These are phyloP conservation scores for Drosophila melanica DNA, from an alignment of 1,140 invertebrate genomes.

Conservation along the genomic window DNA sequence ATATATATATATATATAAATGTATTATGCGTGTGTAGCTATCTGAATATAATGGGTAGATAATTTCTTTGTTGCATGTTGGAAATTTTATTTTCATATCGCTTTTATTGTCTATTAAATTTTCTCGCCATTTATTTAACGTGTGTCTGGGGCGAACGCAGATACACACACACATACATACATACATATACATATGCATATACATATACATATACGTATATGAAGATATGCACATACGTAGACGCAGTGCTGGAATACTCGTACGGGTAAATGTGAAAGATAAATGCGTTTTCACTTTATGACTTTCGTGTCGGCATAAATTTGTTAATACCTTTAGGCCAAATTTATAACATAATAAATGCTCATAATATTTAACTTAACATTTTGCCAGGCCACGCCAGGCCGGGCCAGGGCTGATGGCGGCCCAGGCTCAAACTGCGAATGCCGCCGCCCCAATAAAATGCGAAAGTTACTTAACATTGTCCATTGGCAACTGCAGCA, in stretches of 20 bases:
- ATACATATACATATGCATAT: slow-evolving; percentile 2
- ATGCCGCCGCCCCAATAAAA: slow-evolving; percentile 61
- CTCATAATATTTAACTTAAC: slow-evolving; percentile 83
- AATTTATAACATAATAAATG: slow-evolving; percentile 84
- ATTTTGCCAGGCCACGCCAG: slow-evolving; percentile 53
- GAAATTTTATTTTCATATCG: slow-evolving; percentile 59
- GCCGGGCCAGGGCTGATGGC: background rate
- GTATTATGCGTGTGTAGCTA: background rate
- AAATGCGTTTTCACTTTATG: slow-evolving; percentile 83
- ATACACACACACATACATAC: slow-evolving; percentile 6
- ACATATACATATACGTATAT: background rate
- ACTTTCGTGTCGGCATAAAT: slow-evolving; percentile 83
- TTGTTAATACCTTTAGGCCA: slow-evolving; percentile 83
- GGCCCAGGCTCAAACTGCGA: slow-evolving; percentile 19
- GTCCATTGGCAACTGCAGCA: slow-evolving; percentile 38
- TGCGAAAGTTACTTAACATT: slow-evolving; percentile 75
- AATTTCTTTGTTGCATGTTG: slow-evolving; percentile 66
- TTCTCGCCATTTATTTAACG: slow-evolving; percentile 70
- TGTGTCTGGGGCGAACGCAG: slow-evolving; percentile 20
- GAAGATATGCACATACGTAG: slow-evolving; percentile 16
- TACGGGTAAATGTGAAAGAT: slow-evolving; percentile 64
- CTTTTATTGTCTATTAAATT: slow-evolving; percentile 76
- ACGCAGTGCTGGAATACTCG: slow-evolving; percentile 6
- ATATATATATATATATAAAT: slow-evolving; percentile 3
- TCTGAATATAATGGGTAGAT: slow-evolving; percentile 29